Base-by-base conservation (phyloP, 2,797 vertebrate genomes). In the Australoheros facetus region DNA sequence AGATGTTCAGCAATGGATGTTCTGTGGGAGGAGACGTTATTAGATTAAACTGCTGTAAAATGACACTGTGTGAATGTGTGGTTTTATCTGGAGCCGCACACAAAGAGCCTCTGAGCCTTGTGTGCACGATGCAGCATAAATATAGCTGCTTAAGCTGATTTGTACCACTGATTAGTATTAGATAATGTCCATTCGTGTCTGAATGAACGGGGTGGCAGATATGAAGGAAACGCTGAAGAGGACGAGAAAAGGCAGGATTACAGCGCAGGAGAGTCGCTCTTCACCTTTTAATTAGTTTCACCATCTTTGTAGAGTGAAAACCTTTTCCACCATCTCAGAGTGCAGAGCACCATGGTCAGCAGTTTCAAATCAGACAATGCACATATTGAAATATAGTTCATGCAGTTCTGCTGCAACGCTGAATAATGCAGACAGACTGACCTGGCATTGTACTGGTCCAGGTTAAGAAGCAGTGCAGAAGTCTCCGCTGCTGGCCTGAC, bases 41-140 rank as follows among this genome's bases (percentile, higher is more conserved):
- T 69, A 69, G 42, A 66, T 48, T 48, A 48, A 48, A 64, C 60
- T 64, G 39, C 26, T 69, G 62, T 48, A 48, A 66, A 66, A 66
- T 66, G 23, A 66, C 45, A 30, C 10, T 2, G 28, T 30, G 62
- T 69, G 64, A 69, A 51, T 30, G 26, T 51, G 26, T 19, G 42
- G 30, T 51, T 69, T 69, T 51, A 69, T 51, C 45, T n/a, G 45
- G 42, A 48, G 28, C 62, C 48, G 42, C 64, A 69, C 42, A 69
- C 45, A 69, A 69, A 69, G 26, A 4, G 45, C 1, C 45, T 30
- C 45, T 30, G 64, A 69, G 45, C 11, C 42, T 48, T 4, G 16
- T 48, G 5, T 10, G 28, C 7, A 42, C 21, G 3, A 1, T 53
- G 73, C 19, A 9, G 60, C 70, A 34, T 66, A 9, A 75, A 60